A percentile compares a stretch with the other conserved stretches of the same genome.
phyloP scores from a whole-genome alignment of 2,888 invertebrate genomes.

The Lithodes maja region DNA sequence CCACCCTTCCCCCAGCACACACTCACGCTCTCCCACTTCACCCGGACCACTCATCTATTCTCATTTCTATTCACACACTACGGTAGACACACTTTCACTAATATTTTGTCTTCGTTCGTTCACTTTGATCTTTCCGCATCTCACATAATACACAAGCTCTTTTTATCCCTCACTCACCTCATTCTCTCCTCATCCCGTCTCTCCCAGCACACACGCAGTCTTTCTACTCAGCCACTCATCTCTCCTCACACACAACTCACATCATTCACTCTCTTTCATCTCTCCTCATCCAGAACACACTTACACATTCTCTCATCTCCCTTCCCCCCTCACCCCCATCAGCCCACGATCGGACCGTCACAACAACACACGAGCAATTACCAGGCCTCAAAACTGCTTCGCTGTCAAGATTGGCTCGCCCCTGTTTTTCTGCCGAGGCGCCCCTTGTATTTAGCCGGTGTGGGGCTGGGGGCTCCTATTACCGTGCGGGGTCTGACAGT shows the following conservation, averaged over 20 bases:
- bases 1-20: neutral
- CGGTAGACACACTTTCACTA: no score
- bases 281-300: neutral
- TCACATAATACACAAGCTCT: neutral
- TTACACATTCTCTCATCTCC: neutral
- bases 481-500: no score
- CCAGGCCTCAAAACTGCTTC: neutral
- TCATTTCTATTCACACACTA: neutral
- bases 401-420: neutral
- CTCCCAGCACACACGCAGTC: neutral
- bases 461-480: no score
- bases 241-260: neutral
- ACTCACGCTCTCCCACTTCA: neutral
- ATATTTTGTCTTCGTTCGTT: no score
- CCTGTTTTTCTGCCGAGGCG: neutral
- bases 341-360: neutral
- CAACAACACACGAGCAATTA: neutral
- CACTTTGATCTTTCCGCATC: neutral
- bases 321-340: neutral
- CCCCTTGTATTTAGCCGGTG: neutral
- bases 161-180: neutral
- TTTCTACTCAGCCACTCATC: neutral
- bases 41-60: neutral
- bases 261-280: neutral
- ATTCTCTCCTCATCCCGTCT: neutral